These are phyloP conservation scores for Brachionus manjavacas DNA, from an alignment of 1,140 invertebrate genomes.

Conservation along the genomic window DNA sequence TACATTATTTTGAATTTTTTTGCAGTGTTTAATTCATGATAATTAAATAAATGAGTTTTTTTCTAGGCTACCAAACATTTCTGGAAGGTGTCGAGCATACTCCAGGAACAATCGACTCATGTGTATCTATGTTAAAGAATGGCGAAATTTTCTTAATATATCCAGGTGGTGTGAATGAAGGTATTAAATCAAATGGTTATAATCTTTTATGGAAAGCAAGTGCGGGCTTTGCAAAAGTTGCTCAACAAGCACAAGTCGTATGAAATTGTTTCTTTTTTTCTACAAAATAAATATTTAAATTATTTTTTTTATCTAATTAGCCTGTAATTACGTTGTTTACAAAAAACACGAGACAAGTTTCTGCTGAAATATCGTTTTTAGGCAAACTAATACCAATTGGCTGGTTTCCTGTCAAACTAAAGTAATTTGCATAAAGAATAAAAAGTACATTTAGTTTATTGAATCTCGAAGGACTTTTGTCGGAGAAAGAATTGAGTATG, in stretches of 20 bases:
- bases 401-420: neutral
- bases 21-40: too few relatives aligned
- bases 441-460: neutral
- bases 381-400: neutral
- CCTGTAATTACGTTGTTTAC: neutral
- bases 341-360: neutral
- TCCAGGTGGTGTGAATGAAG: slow-evolving; percentile 74
- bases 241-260: neutral
- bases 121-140: neutral
- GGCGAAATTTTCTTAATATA: slow-evolving; percentile 58
- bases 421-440: neutral
- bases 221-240: neutral
- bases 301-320: neutral
- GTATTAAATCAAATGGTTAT: slow-evolving; percentile 84
- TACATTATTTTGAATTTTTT: too few relatives aligned
- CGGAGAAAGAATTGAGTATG: neutral
- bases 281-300: neutral
- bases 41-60: neutral
- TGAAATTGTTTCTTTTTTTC: neutral
- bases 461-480: neutral
- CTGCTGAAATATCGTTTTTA: neutral
- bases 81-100: neutral
- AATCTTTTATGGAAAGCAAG: slow-evolving; percentile 64
- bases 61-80: neutral
- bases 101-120: neutral